phyloP scores from a whole-genome alignment of 2,797 vertebrate species.

The Gadopsis marmoratus region DNA sequence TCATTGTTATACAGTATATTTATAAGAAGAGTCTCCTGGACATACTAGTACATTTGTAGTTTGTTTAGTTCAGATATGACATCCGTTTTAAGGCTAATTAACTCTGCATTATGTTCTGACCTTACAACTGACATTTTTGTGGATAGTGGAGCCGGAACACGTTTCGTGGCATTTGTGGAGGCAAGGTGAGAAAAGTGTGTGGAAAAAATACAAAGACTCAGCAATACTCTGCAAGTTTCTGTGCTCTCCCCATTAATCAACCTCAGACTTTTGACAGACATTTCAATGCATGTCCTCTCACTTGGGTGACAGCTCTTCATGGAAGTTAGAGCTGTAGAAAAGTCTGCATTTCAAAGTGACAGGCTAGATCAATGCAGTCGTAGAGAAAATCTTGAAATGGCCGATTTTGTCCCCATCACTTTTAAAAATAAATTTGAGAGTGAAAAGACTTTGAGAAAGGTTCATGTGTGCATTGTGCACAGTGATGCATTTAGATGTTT shows the following conservation, averaged over 20 bases:
- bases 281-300: constrained; percentile 28
- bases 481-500: too few species aligned
- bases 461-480: too few species aligned
- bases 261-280: constrained; percentile 35
- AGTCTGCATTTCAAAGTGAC: constrained; percentile 40
- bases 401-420: too few species aligned
- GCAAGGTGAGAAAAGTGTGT: constrained; percentile 11
- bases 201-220: constrained; percentile 10
- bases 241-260: constrained; percentile 24
- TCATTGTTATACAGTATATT: neutral
- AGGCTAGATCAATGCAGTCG: constrained; percentile 16
- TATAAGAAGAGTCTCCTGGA: neutral
- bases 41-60: neutral
- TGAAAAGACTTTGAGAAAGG: too few species aligned
- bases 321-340: constrained; percentile 19
- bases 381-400: neutral
- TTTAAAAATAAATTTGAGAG: too few species aligned
- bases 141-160: neutral
- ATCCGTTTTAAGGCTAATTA: constrained; percentile 1
- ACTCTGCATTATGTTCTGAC: constrained; percentile 1
- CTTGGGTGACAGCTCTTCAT: constrained; percentile 25
- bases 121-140: neutral
- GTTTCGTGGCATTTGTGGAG: neutral
- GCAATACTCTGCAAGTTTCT: constrained; percentile 5
- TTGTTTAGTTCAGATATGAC: neutral